Evolutionary conservation across 2,113 vertebrate species (phyloP), one percentile per base, ranked within the genome.

Genomic region (Saccopteryx leptura): DNA sequence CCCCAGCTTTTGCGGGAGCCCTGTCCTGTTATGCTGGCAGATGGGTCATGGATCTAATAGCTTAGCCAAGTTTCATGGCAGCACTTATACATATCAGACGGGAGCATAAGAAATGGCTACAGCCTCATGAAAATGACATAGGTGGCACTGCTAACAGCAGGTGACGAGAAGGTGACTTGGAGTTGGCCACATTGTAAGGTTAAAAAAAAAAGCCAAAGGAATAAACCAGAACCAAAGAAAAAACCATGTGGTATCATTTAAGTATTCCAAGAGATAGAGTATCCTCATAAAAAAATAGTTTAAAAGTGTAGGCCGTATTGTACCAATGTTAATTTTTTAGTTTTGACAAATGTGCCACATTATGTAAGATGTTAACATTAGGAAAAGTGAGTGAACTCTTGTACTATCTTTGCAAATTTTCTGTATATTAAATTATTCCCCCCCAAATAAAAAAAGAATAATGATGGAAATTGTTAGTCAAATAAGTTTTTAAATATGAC

Each of bases 281-380:
- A 60, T 74, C 11, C 61, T 88, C 48, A 72, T 9, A 66, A 85
- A 85, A 88, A 94, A 96, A 28, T 6, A 39, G 82, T 46, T 81
- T 71, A 48, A 83, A 94, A 76, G 83, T 86, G 58, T 85, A 92
- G 31, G 31, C 15, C 48, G 65, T 24, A 48, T 79, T 88, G 58
- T 83, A 84, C 54, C 46, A 68, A 23, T 63, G 61, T 90, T 85
- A 96, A 87, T 91, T 85, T 91, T 66, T 96, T 93, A 76, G 50
- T 85, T 93, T 88, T 76, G 68, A 88, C 60, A 76, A 81, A 78
- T 75, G 52, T 68, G 58, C 28, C 61, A 71, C 18, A 10, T 89
- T 61, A 60, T 7, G 2, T 39, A 39, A 78, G 12, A 52, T 58
- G 18, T 66, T 97, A 79, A 92, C 18, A 61, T 81, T 68, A 74